Evolutionary conservation across 2,797 vertebrate genomes (phyloP).

Genomic region (Cirrhinus mrigala): DNA sequence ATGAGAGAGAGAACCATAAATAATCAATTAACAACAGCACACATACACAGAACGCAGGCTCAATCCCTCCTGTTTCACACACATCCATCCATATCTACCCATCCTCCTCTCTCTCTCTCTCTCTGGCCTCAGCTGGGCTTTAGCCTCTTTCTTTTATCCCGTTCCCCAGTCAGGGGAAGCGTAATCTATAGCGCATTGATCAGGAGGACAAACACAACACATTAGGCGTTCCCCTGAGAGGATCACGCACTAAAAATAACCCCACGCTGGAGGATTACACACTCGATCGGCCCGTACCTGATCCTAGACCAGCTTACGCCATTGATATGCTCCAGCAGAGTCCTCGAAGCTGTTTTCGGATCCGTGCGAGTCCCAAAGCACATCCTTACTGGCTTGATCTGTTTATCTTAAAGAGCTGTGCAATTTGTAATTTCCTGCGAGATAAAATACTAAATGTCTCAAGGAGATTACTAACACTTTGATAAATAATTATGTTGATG

Average conservation of each 20-base stretch:
- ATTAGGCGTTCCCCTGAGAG: constrained; percentile 13
- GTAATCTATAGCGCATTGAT: constrained; percentile 52
- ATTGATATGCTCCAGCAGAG: background rate
- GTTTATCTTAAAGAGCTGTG: constrained; percentile 18
- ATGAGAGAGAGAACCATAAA: constrained; percentile 40
- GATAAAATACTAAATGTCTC: constrained; percentile 2
- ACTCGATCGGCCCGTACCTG: background rate
- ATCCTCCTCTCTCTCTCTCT: constrained; percentile 5
- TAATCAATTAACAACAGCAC: constrained; percentile 46
- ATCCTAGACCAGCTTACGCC: background rate
- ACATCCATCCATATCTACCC: background rate
- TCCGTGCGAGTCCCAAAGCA: background rate
- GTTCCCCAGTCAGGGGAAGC: background rate
- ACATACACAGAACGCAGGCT: background rate
- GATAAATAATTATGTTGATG: constrained; percentile 2
- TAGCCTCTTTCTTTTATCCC: constrained; percentile 11
- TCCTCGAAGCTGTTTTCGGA: background rate
- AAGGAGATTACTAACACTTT: constrained; percentile 19
- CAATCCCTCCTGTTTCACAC: constrained; percentile 21
- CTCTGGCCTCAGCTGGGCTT: constrained; percentile 26
- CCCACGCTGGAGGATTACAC: constrained; percentile 15
- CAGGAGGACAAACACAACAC: constrained; percentile 38
- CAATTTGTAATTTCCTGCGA: constrained; percentile 1
- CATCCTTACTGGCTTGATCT: background rate
- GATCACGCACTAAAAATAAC: constrained; percentile 45